Evolutionary conservation across 2,888 invertebrate species (phyloP).

Genomic region (Parnassius glacialis): DNA sequence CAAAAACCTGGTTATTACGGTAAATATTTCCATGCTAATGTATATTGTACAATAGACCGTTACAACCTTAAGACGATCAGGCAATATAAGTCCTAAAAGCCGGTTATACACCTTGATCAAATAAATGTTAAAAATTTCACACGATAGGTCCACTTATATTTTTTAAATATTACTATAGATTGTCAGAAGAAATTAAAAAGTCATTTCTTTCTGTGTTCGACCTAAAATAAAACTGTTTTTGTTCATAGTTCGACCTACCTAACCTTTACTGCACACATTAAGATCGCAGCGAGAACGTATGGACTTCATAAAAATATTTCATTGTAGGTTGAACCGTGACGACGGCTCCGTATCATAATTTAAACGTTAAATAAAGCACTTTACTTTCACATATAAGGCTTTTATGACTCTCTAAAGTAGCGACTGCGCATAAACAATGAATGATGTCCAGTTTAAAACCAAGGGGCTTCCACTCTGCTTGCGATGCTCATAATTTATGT

Average conservation of each 20-base stretch:
- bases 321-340: constrained; percentile 31
- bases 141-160: no score
- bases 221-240: neutral
- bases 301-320: constrained; percentile 44
- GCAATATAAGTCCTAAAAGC: no score
- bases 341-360: constrained; percentile 35
- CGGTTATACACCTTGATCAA: no score
- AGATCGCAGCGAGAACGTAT: constrained; percentile 45
- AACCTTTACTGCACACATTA: constrained; percentile 62
- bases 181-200: neutral
- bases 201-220: constrained; percentile 4
- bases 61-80: no score
- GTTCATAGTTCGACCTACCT: constrained; percentile 38
- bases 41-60: no score
- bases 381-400: constrained; percentile 33
- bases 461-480: constrained; percentile 7
- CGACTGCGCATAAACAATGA: constrained; percentile 27
- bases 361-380: constrained; percentile 33
- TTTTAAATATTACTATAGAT: no score
- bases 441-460: constrained; percentile 8
- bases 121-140: no score
- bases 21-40: no score
- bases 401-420: constrained; percentile 29
- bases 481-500: constrained; percentile 12
- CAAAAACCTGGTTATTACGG: no score